phyloP scores from a whole-genome alignment of 2,113 vertebrate species.

The Albula goreensis region DNA sequence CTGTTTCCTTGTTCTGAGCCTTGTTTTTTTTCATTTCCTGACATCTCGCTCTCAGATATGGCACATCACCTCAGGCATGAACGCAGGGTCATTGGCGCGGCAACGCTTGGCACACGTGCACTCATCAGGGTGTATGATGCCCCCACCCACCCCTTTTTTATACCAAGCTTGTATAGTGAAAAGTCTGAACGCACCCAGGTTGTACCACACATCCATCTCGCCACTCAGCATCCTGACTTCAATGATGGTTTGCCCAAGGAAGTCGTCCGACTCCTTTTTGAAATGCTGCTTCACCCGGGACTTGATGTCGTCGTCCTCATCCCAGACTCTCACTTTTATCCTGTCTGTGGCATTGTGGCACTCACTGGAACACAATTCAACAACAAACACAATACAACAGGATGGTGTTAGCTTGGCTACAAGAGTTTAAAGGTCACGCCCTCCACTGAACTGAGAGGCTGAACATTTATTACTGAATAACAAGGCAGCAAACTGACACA shows the following conservation, averaged over 20 bases:
- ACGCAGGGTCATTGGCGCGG: too few species aligned
- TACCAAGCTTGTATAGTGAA: neutral
- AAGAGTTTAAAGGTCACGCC: constrained; percentile 37
- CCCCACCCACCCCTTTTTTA: neutral
- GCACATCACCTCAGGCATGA: neutral
- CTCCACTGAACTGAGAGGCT: constrained; percentile 38
- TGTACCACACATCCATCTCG: constrained; percentile 99
- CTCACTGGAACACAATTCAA: constrained; percentile 72
- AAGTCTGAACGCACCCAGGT: constrained; percentile 78
- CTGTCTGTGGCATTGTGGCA: constrained; percentile 97
- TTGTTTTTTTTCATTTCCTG: neutral
- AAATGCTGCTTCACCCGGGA: constrained; percentile 97
- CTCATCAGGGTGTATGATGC: neutral
- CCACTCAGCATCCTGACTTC: constrained; percentile 96
- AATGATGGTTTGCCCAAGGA: constrained; percentile 95
- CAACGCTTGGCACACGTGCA: neutral
- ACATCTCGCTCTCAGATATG: neutral
- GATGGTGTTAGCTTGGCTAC: constrained; percentile 16
- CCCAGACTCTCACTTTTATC: constrained; percentile 98
- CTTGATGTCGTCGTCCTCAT: constrained; percentile 97
- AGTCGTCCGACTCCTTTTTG: constrained; percentile 96
- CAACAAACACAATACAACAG: neutral
- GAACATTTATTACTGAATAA: constrained; percentile 18
- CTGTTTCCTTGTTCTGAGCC: neutral
- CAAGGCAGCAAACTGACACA: constrained; percentile 2